A percentile compares a stretch with the other conserved stretches of the same genome.
These are phyloP conservation scores for Volucella inanis DNA, from an alignment of 2,888 invertebrate species.

Conservation along the genomic window DNA sequence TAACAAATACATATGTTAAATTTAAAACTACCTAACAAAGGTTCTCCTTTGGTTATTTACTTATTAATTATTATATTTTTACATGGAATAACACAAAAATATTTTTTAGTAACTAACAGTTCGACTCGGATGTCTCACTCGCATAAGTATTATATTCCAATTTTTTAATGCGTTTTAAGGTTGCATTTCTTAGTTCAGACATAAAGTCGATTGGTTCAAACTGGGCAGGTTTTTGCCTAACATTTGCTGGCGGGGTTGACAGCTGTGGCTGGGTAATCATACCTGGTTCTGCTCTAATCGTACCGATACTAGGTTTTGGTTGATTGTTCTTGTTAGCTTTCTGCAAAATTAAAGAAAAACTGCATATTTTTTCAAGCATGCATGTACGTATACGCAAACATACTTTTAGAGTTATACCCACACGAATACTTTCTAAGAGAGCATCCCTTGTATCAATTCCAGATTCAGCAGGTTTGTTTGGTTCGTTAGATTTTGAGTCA, in stretches of 20 bases:
- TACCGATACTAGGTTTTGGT: conserved; percentile 2
- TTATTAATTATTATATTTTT: not conserved
- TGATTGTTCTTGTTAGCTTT: conserved; percentile 75
- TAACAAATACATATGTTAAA: too few species aligned
- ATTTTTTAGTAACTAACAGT: conserved; percentile 30
- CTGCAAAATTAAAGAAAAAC: conserved; percentile 72
- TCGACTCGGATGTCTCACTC: conserved; percentile 76
- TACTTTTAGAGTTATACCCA: conserved; percentile 79
- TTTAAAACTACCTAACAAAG: not conserved
- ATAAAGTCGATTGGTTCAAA: conserved; percentile 58
- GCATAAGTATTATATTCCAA: conserved; percentile 77
- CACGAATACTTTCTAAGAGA: conserved; percentile 79
- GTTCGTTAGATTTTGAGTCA: conserved; percentile 31
- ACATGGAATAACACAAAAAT: not conserved
- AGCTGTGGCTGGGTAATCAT: not conserved
- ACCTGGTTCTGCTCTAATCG: not conserved
- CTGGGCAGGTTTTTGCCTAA: not conserved
- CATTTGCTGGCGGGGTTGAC: not conserved
- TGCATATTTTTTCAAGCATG: not conserved
- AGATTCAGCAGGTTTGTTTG: conserved; percentile 33
- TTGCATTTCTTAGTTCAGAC: conserved; percentile 63
- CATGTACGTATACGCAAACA: not conserved
- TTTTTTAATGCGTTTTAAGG: conserved; percentile 62
- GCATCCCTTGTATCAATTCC: conserved; percentile 76
- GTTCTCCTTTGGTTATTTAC: not conserved